Base-by-base conservation (phyloP, 2,113 vertebrate genomes). In the Cygnus atratus region DNA sequence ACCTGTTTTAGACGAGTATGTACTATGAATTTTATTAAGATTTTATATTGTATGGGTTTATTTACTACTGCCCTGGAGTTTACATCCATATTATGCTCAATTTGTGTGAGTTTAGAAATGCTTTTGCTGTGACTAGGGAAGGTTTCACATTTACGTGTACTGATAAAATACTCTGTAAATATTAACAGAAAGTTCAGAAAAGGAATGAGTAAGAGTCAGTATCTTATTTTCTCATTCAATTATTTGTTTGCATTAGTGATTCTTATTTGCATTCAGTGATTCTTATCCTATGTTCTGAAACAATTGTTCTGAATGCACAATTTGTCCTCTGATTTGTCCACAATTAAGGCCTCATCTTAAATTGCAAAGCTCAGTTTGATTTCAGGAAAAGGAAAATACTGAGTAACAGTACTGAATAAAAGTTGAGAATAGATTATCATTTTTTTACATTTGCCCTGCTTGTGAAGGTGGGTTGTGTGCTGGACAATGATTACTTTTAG, bases 1-100 rank as follows among this genome's bases (percentile, higher is more conserved):
- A 15, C 93, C 82, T 80, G 76, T 94, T 92, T 72, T 97, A 89
- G 72, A 90, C 81, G 97, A 95, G 96, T 96, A 96, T 8, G 4
- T 82, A 7, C 24, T 18, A 26, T 76, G n/a, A 66, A 2, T 33
- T 86, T 52, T 62, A 25, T 75, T 85, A 5, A 48, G 75, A 55
- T 22, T 17, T 37, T 68, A 54, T 59, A 54, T 74, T 33, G 9
- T 57, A 43, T 31, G 13, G n/a, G 5, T 18, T 87, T 46, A 57
- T 72, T 90, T 81, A 75, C n/a, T 24, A 24, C 39, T 80, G 11
- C 22, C 4, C 35, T 74, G 33, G 9, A n/a, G 24, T 62, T 46
- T 72, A 10, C 19, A n/a, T 77, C 43, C 10, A 3, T 62, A 7
- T 62, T 76, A 19, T 72, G 24, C 18, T 91, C 11, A 55, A n/a